Conservation (phyloP, 53 echinoderm and acorn worm species). For the Hippasteria phrygiana region DNA sequence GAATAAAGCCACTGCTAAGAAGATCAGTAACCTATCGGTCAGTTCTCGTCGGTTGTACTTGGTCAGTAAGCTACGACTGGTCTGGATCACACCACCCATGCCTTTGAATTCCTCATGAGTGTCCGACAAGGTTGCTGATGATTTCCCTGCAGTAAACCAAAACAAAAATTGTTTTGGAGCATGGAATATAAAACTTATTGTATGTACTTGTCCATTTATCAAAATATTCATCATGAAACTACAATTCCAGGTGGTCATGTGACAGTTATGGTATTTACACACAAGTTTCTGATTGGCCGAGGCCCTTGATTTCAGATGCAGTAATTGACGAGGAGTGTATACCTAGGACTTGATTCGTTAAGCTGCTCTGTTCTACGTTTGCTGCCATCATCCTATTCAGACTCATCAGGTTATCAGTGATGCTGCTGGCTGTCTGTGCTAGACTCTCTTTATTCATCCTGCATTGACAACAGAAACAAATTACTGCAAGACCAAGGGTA, state of each 20-base stretch:
- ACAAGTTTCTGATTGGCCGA: not conserved
- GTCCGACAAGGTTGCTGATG: slow-evolving; percentile 78
- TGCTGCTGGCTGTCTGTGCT: slow-evolving; percentile 91
- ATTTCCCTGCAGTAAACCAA: slow-evolving; percentile 78
- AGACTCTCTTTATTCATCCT: slow-evolving; percentile 93
- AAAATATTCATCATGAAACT: no score
- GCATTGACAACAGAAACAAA: slow-evolving; percentile 9
- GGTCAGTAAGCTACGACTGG: slow-evolving; percentile 93
- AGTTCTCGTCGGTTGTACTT: slow-evolving; percentile 95
- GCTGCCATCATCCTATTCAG: slow-evolving; percentile 94
- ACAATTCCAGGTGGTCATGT: not conserved
- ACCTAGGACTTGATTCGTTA: slow-evolving; percentile 89
- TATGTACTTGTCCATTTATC: not conserved
- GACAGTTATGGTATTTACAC: not conserved
- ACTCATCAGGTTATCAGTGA: slow-evolving; percentile 91
- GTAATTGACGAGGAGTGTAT: slow-evolving; percentile 1
- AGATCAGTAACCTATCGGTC: slow-evolving; percentile 92
- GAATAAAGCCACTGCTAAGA: slow-evolving; percentile 94
- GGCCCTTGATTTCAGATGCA: not conserved
- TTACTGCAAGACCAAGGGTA: not conserved
- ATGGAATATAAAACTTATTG: no score
- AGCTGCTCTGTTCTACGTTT: slow-evolving; percentile 82
- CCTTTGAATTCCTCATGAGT: slow-evolving; percentile 98
- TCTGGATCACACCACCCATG: slow-evolving; percentile 92
- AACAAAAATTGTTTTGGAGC: not conserved